These are phyloP conservation scores for Rhogogaster chlorosoma DNA, from an alignment of 2,888 invertebrate species.

Conservation along the genomic window DNA sequence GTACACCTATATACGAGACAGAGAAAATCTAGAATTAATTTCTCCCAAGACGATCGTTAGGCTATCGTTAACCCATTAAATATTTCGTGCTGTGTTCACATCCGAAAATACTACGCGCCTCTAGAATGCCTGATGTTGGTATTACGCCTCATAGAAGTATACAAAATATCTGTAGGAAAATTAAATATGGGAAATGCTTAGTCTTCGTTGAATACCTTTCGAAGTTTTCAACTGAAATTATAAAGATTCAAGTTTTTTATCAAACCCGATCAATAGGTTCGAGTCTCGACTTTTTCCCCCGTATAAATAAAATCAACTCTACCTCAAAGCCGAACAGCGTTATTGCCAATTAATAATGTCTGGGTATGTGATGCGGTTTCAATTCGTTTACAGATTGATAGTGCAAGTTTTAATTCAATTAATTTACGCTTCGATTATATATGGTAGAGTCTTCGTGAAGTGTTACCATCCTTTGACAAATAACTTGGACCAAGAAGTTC, in stretches of 20 bases:
- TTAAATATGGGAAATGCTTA: background rate
- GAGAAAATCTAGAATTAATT: constrained; percentile 58
- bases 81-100: constrained; percentile 56
- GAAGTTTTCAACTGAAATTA: background rate
- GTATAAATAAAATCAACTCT: background rate
- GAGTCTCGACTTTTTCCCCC: background rate
- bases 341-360: constrained; percentile 25
- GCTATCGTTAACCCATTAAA: constrained; percentile 62
- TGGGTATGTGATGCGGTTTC: background rate
- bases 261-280: background rate
- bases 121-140: constrained; percentile 8
- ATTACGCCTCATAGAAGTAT: background rate
- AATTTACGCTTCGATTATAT: background rate
- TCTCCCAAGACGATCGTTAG: constrained; percentile 59
- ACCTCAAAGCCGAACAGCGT: background rate
- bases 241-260: background rate
- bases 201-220: background rate
- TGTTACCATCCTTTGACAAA: background rate
- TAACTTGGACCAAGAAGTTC: background rate
- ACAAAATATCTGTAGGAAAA: background rate
- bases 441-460: background rate
- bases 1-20: background rate
- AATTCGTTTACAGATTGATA: constrained; percentile 1
- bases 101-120: background rate
- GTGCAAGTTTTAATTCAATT: constrained; percentile 7